These are phyloP conservation scores for Leuciscus idus DNA, from an alignment of 2,113 vertebrate genomes.

Conservation along the genomic window DNA sequence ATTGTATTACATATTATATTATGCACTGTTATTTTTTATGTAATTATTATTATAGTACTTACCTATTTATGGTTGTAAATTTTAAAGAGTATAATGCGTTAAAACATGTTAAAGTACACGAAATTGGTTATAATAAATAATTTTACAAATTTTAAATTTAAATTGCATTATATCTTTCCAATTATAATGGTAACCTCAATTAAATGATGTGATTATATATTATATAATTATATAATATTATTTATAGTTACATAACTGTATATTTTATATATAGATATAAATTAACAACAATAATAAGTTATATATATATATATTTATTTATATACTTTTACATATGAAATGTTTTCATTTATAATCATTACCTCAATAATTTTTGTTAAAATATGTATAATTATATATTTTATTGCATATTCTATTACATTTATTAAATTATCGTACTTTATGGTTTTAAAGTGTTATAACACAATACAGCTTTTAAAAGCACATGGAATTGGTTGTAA, in stretches of 20 bases:
- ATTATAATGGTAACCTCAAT: background rate
- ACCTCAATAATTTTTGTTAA: too few relatives aligned
- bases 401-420: background rate
- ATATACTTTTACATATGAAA: background rate
- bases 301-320: too few relatives aligned
- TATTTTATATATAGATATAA: too few relatives aligned
- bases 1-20: background rate
- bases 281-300: too few relatives aligned
- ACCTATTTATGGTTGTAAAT: background rate
- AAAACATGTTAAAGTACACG: background rate
- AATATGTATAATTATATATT: background rate
- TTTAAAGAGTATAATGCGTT: background rate
- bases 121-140: background rate
- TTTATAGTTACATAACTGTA: too few relatives aligned
- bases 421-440: background rate
- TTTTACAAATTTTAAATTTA: background rate
- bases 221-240: too few relatives aligned
- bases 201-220: background rate
- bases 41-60: background rate
- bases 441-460: background rate
- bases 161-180: background rate
- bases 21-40: background rate
- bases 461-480: too few relatives aligned
- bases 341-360: too few relatives aligned
- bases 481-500: too few relatives aligned